A percentile compares a stretch with the other conserved stretches of the same genome.
Evolutionary conservation across 2,113 vertebrate species (phyloP).

Genomic region (Spea bombifrons): DNA sequence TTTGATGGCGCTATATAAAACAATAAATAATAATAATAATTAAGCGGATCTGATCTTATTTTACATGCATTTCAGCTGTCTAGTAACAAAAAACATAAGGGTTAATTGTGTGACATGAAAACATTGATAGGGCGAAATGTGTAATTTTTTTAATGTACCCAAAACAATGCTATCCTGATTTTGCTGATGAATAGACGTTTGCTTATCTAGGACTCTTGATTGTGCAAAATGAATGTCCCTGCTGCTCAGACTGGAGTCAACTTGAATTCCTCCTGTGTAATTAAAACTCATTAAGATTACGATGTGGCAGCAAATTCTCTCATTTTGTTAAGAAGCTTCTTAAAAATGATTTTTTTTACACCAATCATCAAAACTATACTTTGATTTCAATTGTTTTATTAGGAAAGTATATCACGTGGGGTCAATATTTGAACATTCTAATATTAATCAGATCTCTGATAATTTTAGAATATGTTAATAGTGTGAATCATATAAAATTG

Average conservation of each 20-base stretch:
- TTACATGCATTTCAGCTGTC: too few species aligned
- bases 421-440: too few species aligned
- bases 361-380: too few species aligned
- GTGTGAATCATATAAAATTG: too few species aligned
- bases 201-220: conserved; percentile 14
- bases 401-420: too few species aligned
- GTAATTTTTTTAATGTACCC: not conserved
- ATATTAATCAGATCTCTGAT: too few species aligned
- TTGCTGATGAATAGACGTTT: conserved; percentile 18
- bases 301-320: conserved; percentile 22
- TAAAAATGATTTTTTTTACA: too few species aligned
- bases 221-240: conserved; percentile 9
- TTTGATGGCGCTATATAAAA: too few species aligned
- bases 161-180: conserved; percentile 10
- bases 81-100: not conserved
- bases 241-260: conserved; percentile 19
- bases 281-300: conserved; percentile 37
- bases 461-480: too few species aligned
- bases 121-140: not conserved
- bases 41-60: too few species aligned
- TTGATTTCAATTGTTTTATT: too few species aligned
- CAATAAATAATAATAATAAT: too few species aligned
- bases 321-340: conserved; percentile 11
- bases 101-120: not conserved
- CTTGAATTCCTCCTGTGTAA: conserved; percentile 21